Percentiles rank a stretch among this genome's conserved stretches.
Evolutionary conservation across 2,888 invertebrate genomes (phyloP).

Genomic region (Chalcis sispes): DNA sequence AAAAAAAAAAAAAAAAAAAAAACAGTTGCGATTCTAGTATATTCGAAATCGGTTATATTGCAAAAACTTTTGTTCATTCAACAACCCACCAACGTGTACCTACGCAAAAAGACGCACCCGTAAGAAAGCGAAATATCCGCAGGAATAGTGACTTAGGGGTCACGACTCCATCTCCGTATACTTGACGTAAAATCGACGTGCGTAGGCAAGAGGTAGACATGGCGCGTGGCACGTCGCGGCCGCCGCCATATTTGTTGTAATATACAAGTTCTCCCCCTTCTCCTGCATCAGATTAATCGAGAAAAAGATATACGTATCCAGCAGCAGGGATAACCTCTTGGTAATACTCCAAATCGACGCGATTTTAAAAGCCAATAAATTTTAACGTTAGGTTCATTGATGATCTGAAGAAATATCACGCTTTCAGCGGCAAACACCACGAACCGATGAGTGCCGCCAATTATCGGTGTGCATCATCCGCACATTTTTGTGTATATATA

Average conservation of each 20-base stretch:
- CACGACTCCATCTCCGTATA: too few species aligned
- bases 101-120: not conserved
- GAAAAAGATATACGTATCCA: too few species aligned
- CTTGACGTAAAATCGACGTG: slow-evolving; percentile 46
- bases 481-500: not conserved
- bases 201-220: slow-evolving; percentile 70
- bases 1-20: not conserved
- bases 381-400: slow-evolving; percentile 15
- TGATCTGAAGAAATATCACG: too few species aligned
- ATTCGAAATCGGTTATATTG: too few species aligned
- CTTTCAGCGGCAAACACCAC: not conserved
- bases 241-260: slow-evolving; percentile 67
- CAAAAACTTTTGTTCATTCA: too few species aligned
- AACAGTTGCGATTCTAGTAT: too few species aligned
- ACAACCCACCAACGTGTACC: too few species aligned
- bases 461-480: too few species aligned
- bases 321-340: not conserved
- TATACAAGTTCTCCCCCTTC: not conserved
- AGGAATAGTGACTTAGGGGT: too few species aligned
- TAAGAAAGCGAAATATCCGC: too few species aligned
- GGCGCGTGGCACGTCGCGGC: slow-evolving; percentile 73
- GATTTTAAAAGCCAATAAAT: not conserved
- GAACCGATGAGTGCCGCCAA: not conserved
- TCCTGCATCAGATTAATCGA: not conserved
- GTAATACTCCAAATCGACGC: not conserved